Conservation (phyloP, 1,140 invertebrate genomes). For the Drosophila sechellia region DNA sequence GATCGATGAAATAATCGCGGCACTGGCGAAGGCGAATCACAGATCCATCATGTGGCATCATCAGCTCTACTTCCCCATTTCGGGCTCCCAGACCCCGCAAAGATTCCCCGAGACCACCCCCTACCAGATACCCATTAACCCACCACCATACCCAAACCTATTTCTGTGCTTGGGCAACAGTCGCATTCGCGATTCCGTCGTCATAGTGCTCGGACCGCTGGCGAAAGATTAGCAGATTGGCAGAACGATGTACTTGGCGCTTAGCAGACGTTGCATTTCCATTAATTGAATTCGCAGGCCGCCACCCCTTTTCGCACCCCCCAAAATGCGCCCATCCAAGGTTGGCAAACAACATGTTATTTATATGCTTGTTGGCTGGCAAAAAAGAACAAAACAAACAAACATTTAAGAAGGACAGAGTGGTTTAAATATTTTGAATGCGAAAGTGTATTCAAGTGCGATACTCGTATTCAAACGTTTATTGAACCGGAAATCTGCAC, state of each 20-base stretch:
- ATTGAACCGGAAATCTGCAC: neutral
- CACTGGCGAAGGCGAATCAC: neutral
- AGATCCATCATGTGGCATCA: constrained; percentile 9
- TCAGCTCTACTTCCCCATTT: constrained; percentile 9
- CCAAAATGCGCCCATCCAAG: constrained; percentile 16
- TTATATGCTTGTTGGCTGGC: constrained; percentile 22
- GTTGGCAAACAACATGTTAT: constrained; percentile 24
- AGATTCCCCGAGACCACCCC: constrained; percentile 2
- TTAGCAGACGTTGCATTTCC: constrained; percentile 19
- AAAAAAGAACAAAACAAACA: neutral
- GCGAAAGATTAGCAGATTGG: neutral
- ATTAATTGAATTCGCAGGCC: constrained; percentile 10
- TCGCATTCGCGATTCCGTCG: constrained; percentile 19
- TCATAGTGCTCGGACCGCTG: constrained; percentile 29
- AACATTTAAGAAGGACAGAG: neutral
- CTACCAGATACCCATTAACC: too few relatives aligned
- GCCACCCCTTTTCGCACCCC: neutral
- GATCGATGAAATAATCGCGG: constrained; percentile 40
- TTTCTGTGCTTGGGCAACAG: constrained; percentile 9
- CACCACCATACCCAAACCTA: constrained; percentile 16
- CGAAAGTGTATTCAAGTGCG: neutral
- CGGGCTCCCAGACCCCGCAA: constrained; percentile 3
- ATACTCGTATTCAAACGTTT: neutral
- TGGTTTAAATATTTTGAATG: neutral
- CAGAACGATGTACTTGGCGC: neutral